phyloP scores from a whole-genome alignment of 2,888 invertebrate species.

The Nephrotoma flavescens region DNA sequence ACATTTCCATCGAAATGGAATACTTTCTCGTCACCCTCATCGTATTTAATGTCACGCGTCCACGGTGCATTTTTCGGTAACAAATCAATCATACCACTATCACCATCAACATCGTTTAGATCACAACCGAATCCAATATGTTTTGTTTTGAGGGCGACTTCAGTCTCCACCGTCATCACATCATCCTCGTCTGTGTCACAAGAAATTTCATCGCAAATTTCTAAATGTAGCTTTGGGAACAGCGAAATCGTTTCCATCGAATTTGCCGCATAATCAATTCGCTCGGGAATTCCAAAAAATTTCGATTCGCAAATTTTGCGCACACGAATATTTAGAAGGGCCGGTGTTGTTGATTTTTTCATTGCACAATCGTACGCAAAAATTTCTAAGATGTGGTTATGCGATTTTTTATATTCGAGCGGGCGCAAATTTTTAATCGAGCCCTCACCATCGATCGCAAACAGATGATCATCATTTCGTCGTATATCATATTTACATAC shows the following conservation, averaged over 20 bases:
- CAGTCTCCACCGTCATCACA: slow-evolving; percentile 26
- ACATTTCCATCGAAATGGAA: slow-evolving; percentile 93
- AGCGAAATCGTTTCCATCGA: slow-evolving; percentile 27
- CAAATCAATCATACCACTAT: slow-evolving; percentile 33
- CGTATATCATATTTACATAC: slow-evolving; percentile 96
- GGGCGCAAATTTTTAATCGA: slow-evolving; percentile 90
- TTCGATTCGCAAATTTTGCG: slow-evolving; percentile 64
- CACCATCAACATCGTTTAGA: slow-evolving; percentile 35
- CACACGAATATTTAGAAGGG: slow-evolving; percentile 93
- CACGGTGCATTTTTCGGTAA: slow-evolving; percentile 50
- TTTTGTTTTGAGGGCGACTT: slow-evolving; percentile 30
- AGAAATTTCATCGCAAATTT: slow-evolving; percentile 23
- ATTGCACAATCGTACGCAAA: slow-evolving; percentile 97
- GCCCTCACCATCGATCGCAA: slow-evolving; percentile 83
- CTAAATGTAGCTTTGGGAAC: slow-evolving; percentile 29
- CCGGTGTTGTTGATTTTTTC: slow-evolving; percentile 73
- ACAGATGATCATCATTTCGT: slow-evolving; percentile 80
- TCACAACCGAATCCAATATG: slow-evolving; percentile 96
- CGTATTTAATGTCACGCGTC: slow-evolving; percentile 69
- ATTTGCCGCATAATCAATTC: slow-evolving; percentile 30
- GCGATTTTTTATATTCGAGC: slow-evolving; percentile 79
- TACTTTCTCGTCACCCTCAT: slow-evolving; percentile 79
- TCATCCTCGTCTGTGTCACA: slow-evolving; percentile 16
- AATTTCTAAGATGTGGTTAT: slow-evolving; percentile 92
- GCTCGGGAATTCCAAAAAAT: slow-evolving; percentile 50